Evolutionary conservation across 1,140 invertebrate species (phyloP).

Genomic region (Lordiphosa collinella): DNA sequence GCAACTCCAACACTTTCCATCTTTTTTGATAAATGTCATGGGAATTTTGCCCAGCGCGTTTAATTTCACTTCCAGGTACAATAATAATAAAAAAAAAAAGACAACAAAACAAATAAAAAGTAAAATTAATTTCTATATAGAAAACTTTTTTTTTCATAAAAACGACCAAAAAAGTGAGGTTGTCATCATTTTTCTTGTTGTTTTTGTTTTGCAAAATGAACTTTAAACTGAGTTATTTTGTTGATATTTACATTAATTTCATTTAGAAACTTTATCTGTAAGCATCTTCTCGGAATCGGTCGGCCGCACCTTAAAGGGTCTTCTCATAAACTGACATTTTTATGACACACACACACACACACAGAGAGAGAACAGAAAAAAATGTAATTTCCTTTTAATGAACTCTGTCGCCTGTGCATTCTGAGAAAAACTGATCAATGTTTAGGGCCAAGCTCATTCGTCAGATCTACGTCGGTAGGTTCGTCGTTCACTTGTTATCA

Average conservation of each 20-base stretch:
- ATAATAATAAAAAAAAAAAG: slow-evolving; percentile 3
- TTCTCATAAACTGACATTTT: slow-evolving; percentile 29
- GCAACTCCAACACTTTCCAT: slow-evolving; percentile 32
- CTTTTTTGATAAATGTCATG: slow-evolving; percentile 6
- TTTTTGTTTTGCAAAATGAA: slow-evolving; percentile 6
- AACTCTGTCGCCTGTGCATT: slow-evolving; percentile 33
- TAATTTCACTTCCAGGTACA: slow-evolving; percentile 51
- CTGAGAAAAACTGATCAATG: slow-evolving; percentile 33
- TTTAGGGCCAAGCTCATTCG: background rate
- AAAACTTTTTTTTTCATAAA: slow-evolving; percentile 8
- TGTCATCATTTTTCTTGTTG: slow-evolving; percentile 20
- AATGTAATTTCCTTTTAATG: slow-evolving; percentile 67
- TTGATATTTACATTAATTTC: slow-evolving; percentile 9
- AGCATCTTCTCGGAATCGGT: slow-evolving; percentile 8
- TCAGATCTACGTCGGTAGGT: no score
- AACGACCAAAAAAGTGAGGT: slow-evolving; percentile 5
- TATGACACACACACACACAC: slow-evolving; percentile 4
- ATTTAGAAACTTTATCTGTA: slow-evolving; percentile 16
- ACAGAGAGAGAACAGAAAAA: slow-evolving; percentile 16
- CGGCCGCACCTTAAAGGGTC: background rate
- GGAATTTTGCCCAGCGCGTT: slow-evolving; percentile 5
- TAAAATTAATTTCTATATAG: slow-evolving; percentile 50
- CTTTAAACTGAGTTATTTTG: slow-evolving; percentile 4
- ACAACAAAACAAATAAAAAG: slow-evolving; percentile 13
- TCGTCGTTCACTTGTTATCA: no score